phyloP scores from a whole-genome alignment of 1,140 invertebrate genomes.

The Procambarus clarkii region DNA sequence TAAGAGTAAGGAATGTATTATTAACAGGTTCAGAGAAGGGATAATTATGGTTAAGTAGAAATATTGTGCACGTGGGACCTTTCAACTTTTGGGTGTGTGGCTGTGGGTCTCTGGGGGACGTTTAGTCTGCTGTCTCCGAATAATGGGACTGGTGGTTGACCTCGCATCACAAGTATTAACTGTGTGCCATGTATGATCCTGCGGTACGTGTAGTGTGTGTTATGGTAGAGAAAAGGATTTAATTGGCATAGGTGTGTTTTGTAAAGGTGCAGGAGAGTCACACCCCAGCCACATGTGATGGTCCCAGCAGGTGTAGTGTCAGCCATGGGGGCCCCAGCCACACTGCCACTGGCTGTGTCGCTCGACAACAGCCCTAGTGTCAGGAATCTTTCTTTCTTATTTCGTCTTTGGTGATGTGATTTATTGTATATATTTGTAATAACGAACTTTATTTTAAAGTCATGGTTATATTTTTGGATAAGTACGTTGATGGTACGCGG shows the following conservation, averaged over 20 bases:
- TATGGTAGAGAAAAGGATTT: background rate
- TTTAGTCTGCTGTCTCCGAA: background rate
- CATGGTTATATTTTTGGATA: slow-evolving; percentile 40
- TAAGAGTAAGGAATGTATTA: slow-evolving; percentile 36
- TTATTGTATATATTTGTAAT: slow-evolving; percentile 44
- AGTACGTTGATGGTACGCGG: slow-evolving; percentile 17
- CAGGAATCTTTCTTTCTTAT: slow-evolving; percentile 21
- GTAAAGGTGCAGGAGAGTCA: background rate
- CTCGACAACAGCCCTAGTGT: slow-evolving; percentile 16
- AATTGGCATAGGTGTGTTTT: background rate
- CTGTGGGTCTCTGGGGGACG: background rate
- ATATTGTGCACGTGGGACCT: slow-evolving; percentile 35
- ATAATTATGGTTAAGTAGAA: slow-evolving; percentile 32
- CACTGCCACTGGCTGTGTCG: background rate
- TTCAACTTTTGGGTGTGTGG: background rate
- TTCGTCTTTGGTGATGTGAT: slow-evolving; percentile 41
- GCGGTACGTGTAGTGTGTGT: background rate
- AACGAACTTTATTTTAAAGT: slow-evolving; percentile 32
- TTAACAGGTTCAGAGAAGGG: slow-evolving; percentile 32
- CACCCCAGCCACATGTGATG: background rate
- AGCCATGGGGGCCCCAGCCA: background rate
- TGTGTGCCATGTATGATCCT: background rate
- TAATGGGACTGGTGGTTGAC: background rate
- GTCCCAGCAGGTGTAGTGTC: background rate
- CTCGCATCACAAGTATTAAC: background rate